Base-by-base conservation (phyloP, 2,888 invertebrate species). In the Esperia sulphurella region DNA sequence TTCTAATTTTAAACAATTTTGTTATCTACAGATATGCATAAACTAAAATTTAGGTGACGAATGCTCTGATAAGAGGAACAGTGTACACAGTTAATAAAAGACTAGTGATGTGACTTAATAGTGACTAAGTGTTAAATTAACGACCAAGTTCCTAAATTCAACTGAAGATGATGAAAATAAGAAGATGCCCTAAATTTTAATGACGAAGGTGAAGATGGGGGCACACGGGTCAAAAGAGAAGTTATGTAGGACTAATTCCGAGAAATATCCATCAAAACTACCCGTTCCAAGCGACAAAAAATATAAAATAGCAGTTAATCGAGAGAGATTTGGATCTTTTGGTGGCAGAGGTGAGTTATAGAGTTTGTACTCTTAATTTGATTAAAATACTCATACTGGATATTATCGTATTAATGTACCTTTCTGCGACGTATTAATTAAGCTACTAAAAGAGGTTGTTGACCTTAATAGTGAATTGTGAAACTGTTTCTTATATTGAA, bases 201-300 rank as follows among this genome's bases (percentile, higher is more conserved):
- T 81, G 82, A 48, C 38, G 48, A 83, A 74, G 75, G 63, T 71
- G 71, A 91, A 85, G 76, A 94, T 94, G 94, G 94, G 94, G 65
- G 94, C 94, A 59, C 93, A 94, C 85, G 93, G 94, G 69, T 94
- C 94, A 52, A 94, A 94, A 89, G 94, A 94, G 82, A 94, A 94
- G 83, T 88, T 94, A 57, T 91, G 92, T 67, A 90, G 93, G 69
- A 91, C 92, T 59, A 90, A 91, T 65, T 93, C 94, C 39, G 93
- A 92, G 77, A 90, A 89, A 58, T 87, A 85, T 78, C 89, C 88
- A 68, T 84, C 91, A 57, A 91, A 92, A 71, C 75, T 92, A 53
- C 90, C 90, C 42, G 87, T 89, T 57, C 90, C 91, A 43, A 91
- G 83, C 60, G 90, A 90, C 54, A 91, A 92, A 76, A 91, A 92